These are phyloP conservation scores for Eumerus sabulonum DNA, from an alignment of 2,888 invertebrate genomes.

Conservation along the genomic window DNA sequence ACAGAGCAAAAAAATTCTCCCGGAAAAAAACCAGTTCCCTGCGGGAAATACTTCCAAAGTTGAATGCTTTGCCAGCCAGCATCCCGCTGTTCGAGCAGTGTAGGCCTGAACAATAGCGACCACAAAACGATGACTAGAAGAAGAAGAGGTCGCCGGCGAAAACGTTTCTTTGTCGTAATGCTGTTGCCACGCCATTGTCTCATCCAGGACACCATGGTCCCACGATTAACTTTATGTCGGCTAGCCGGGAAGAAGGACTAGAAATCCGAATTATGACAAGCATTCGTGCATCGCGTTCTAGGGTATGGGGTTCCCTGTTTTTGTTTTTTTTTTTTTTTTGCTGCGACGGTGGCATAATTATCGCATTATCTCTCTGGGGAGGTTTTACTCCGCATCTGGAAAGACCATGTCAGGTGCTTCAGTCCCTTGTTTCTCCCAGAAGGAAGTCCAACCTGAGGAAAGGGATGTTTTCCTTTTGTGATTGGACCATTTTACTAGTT, in stretches of 20 bases:
- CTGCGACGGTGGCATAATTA: slow-evolving; percentile 73
- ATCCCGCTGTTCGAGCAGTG: slow-evolving; percentile 25
- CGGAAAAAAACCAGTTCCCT: slow-evolving; percentile 32
- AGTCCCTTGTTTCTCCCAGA: slow-evolving; percentile 39
- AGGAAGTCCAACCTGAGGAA: slow-evolving; percentile 14
- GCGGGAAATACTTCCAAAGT: neutral
- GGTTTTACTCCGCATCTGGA: slow-evolving; percentile 35
- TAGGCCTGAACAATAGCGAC: slow-evolving; percentile 45
- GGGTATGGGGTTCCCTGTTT: slow-evolving; percentile 22
- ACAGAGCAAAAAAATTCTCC: slow-evolving; percentile 30
- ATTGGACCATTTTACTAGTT: too few relatives aligned
- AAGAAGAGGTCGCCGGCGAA: slow-evolving; percentile 20
- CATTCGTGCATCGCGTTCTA: slow-evolving; percentile 19
- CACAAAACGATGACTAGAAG: too few relatives aligned
- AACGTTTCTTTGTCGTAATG: slow-evolving; percentile 7
- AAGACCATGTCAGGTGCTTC: slow-evolving; percentile 57
- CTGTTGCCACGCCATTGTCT: slow-evolving; percentile 61
- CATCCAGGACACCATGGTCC: slow-evolving; percentile 26
- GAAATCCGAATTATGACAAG: slow-evolving; percentile 62
- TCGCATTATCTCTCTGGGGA: slow-evolving; percentile 71
- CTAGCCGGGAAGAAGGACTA: slow-evolving; percentile 38
- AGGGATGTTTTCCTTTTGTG: slow-evolving; percentile 16
- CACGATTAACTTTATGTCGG: slow-evolving; percentile 13
- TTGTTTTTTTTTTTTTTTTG: slow-evolving; percentile 65
- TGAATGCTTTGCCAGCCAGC: slow-evolving; percentile 11